phyloP scores from a whole-genome alignment of 2,888 invertebrate species.

The Cephus spinipes region DNA sequence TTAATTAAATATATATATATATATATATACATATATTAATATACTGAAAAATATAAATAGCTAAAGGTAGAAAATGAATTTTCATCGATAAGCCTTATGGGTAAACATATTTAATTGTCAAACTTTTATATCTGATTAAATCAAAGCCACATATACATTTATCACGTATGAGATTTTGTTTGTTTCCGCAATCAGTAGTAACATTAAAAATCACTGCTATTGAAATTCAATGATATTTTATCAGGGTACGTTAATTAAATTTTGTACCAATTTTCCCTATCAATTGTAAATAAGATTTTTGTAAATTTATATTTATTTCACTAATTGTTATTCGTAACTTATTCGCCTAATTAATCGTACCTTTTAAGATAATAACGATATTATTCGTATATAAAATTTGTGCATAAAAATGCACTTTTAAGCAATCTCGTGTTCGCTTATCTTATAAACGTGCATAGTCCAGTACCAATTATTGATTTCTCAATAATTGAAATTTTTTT shows the following conservation, averaged over 20 bases:
- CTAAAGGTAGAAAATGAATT: too few species aligned
- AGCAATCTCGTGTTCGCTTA: conserved; percentile 83
- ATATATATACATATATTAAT: too few species aligned
- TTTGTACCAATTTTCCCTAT: too few species aligned
- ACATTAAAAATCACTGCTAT: background rate
- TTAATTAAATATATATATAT: background rate
- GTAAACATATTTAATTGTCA: background rate
- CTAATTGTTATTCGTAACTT: background rate
- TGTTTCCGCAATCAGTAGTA: background rate
- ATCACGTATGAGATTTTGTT: background rate
- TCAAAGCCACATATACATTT: background rate
- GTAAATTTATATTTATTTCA: background rate
- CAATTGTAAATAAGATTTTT: too few species aligned
- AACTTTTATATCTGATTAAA: background rate
- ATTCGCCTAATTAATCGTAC: background rate
- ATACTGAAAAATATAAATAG: background rate
- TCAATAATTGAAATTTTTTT: too few species aligned
- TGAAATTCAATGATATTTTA: background rate
- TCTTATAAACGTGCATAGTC: conserved; percentile 82
- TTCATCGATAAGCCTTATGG: too few species aligned
- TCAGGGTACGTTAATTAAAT: too few species aligned
- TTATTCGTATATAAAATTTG: too few species aligned
- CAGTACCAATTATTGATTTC: conserved; percentile 68
- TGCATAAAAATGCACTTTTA: conserved; percentile 72
- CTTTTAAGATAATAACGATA: background rate